Percentiles rank a stretch among this genome's conserved stretches.
phyloP scores from a whole-genome alignment of 2,797 vertebrate genomes.

The Vespertilio murinus region DNA sequence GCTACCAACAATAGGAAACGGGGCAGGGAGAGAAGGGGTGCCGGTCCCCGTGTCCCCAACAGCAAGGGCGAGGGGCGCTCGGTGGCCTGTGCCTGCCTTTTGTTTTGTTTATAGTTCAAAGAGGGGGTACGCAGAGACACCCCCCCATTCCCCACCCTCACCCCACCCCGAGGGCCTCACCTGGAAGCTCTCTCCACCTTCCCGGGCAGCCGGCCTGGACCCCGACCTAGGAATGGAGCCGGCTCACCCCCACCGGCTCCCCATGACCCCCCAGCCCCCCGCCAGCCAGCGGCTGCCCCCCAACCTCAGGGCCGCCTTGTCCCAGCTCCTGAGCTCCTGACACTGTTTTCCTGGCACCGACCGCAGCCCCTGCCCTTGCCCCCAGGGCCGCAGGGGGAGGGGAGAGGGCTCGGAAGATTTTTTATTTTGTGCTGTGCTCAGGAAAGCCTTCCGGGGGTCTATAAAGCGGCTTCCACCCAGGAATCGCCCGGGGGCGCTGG shows the following conservation, averaged over 20 bases:
- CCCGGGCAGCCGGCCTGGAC: no score
- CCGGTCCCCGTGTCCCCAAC: background rate
- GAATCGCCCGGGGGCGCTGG: conserved; percentile 66
- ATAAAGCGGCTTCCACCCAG: conserved; percentile 63
- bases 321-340: background rate
- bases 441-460: conserved; percentile 66
- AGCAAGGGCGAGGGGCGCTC: background rate
- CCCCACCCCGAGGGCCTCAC: background rate
- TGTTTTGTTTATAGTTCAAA: background rate
- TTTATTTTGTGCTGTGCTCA: background rate
- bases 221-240: no score
- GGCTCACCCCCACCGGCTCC: no score
- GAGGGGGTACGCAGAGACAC: background rate
- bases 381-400: conserved; percentile 7
- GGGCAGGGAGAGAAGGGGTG: background rate
- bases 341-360: conserved; percentile 53
- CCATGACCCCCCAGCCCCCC: background rate
- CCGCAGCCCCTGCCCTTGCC: conserved; percentile 43
- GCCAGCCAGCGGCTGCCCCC: background rate
- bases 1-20: background rate
- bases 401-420: conserved; percentile 25
- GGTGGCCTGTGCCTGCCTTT: background rate
- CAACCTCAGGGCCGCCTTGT: background rate
- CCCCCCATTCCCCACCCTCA: no score
- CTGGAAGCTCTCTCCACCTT: no score